These are phyloP conservation scores for Bungarus multicinctus DNA, from an alignment of 2,113 vertebrate species.

Conservation along the genomic window DNA sequence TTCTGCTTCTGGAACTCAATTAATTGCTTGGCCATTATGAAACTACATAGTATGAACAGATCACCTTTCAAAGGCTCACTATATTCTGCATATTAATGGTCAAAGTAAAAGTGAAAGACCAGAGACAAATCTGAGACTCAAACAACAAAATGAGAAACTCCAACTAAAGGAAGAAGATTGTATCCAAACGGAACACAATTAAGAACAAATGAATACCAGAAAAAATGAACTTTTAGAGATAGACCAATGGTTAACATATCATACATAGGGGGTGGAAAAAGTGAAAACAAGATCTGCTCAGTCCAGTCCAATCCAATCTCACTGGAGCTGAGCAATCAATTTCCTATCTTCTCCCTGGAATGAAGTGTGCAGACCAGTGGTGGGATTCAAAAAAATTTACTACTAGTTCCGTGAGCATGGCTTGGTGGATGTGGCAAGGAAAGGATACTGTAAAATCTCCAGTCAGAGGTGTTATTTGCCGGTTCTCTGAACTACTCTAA, in stretches of 20 bases:
- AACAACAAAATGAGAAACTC: background rate
- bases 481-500: too few species aligned
- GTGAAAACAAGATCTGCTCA: background rate
- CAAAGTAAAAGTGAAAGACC: background rate
- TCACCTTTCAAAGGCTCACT: background rate
- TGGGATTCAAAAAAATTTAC: too few species aligned
- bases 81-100: slow-evolving; percentile 40
- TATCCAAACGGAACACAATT: background rate
- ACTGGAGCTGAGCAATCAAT: background rate
- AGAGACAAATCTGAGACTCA: background rate
- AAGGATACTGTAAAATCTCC: too few species aligned
- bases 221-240: background rate
- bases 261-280: too few species aligned
- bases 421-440: too few species aligned
- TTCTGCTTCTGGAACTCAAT: slow-evolving; percentile 34
- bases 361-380: background rate
- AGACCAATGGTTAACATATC: background rate
- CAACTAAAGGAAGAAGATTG: background rate
- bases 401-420: too few species aligned
- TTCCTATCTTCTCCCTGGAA: background rate
- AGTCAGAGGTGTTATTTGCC: too few species aligned
- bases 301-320: background rate
- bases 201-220: background rate
- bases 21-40: slow-evolving; percentile 59
- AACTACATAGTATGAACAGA: slow-evolving; percentile 52